Evolutionary conservation across 1,140 invertebrate genomes (phyloP), one percentile per base, ranked within the genome.

Genomic region (Delia radicum): DNA sequence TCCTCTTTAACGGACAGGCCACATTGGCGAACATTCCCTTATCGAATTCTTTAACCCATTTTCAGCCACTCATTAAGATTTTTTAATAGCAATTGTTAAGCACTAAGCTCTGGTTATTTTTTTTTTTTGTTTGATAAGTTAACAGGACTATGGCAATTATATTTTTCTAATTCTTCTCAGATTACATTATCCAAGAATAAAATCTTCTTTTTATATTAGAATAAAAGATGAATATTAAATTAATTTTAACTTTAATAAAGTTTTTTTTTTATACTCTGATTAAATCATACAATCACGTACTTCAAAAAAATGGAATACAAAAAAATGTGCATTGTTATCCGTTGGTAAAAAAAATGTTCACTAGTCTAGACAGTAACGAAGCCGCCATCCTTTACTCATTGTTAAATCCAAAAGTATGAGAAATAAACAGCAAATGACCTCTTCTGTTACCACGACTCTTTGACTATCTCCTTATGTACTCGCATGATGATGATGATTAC

Each of bases 271-370:
- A 33, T 69, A 69, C 65, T 69, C 65, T 69, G 65, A 69, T 69
- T 69, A 69, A 69, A 69, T 69, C 65, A 69, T 33, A 69, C 65
- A 69, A 69, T 69, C 29, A 24, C 29, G 65, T 29, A 69, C 26
- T 69, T 21, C 65, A 33, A 7, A 69, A 69, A 31, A 33, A 69
- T 31, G 3, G 15, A 69, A 69, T 21, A 55, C 24, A 69, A 69
- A 69, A 65, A 69, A 69, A 69, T 37, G 29, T 69, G 65, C 65
- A 69, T 69, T 69, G 65, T 69, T 69, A 69, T 69, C 65, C 65
- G 31, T 69, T 33, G 24, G 65, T 33, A 21, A 37, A 33, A 21
- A 69, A 69, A 69, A 18, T 69, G 65, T 69, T 69, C 65, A 69
- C 65, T 69, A 33, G 65, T 69, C 65, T 69, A 69, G 65, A 69